Conservation (phyloP, 2,888 invertebrate species). For the Idaea straminata region DNA sequence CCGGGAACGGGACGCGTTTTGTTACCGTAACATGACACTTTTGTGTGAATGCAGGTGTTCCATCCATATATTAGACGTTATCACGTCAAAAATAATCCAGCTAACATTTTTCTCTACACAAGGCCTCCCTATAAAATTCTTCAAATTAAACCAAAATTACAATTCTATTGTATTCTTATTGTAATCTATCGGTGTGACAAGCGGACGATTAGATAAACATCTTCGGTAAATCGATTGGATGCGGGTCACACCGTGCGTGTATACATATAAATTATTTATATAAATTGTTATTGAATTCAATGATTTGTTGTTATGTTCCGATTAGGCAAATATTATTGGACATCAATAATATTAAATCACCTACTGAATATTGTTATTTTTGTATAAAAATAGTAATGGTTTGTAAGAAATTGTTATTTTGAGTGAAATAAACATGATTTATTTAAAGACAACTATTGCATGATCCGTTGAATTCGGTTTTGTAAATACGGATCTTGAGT, state of each 20-base stretch:
- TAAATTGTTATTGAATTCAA: conserved; percentile 16
- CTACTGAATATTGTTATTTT: not conserved
- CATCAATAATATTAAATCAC: not conserved
- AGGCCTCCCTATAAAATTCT: conserved; percentile 19
- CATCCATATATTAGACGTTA: no score
- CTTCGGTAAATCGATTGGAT: conserved; percentile 50
- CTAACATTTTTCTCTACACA: not conserved
- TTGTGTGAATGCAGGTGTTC: no score
- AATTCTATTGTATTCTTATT: conserved; percentile 46
- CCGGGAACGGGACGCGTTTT: no score
- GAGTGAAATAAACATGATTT: not conserved
- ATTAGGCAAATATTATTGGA: not conserved
- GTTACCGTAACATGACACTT: no score
- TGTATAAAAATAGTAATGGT: not conserved
- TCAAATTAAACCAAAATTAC: conserved; percentile 13
- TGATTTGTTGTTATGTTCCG: not conserved
- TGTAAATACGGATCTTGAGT: no score
- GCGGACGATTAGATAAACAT: conserved; percentile 45
- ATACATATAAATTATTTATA: conserved; percentile 19
- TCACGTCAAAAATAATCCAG: no score
- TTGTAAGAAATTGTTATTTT: not conserved
- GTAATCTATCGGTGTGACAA: conserved; percentile 38
- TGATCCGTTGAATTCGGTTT: no score
- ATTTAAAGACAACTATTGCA: no score
- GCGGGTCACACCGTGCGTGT: conserved; percentile 45